Base-by-base conservation (phyloP, 2,797 vertebrate genomes). In the Acanthornis magna region DNA sequence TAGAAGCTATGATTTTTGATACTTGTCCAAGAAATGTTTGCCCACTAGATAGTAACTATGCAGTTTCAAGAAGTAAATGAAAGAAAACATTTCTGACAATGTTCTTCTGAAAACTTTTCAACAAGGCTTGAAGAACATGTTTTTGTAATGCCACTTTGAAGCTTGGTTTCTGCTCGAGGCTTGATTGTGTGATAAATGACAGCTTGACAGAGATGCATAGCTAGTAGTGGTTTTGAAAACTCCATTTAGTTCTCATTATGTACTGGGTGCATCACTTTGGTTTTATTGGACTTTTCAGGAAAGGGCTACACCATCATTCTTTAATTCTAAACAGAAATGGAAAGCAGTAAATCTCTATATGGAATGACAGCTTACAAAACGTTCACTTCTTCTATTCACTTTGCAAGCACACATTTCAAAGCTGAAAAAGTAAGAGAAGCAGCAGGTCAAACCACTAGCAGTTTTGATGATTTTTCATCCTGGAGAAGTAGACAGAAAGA, bases 341-440 rank as follows among this genome's bases (percentile, higher is more conserved):
- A 97, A 97, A 96, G 95, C 84, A 47, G 43, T 96, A 97, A 97
- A 97, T 97, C 96, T 96, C 94, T 96, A 66, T 96, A 91, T 53
- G 79, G 95, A 95, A 87, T 97, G 97, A 97, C 95, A 97, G 85
- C 78, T 95, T 91, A 85, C 89, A 97, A 96, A 96, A 93, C 5
- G 91, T 88, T 95, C 93, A 80, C 71, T 91, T 91, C 89, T 95
- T 94, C 95, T 89, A 81, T 82, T 86, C 82, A 83, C 83, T 95
- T 90, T 78, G 80, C 78, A 95, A 91, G 84, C 25, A 77, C 61
- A 80, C 74, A 63, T 75, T 95, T 95, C 91, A 77, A 89, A 96
- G 91, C 50, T 90, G 92, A 93, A 94, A 91, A 89, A 80, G 58
- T 68, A 88, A 55, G 70, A 84, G 88, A 94, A 94, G 61, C 42